A percentile compares a stretch with the other conserved stretches of the same genome.
Evolutionary conservation across 2,113 vertebrate species (phyloP).

Genomic region (Rhombomys opimus): DNA sequence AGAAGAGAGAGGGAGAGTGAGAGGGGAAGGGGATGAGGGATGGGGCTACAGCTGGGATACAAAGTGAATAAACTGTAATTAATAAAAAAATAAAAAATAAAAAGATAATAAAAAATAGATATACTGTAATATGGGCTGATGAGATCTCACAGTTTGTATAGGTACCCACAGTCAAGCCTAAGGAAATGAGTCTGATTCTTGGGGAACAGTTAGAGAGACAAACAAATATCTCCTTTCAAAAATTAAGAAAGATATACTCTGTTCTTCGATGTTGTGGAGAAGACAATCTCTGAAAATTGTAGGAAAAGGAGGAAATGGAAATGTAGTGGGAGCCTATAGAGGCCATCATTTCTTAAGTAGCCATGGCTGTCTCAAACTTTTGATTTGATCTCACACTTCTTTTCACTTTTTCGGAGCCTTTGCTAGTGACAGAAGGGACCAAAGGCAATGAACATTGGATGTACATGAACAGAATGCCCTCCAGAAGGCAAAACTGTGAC

Average conservation of each 20-base stretch:
- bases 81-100: too few relatives aligned
- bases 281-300: neutral
- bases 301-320: neutral
- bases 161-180: neutral
- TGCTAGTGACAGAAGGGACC: slow-evolving; percentile 17
- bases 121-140: neutral
- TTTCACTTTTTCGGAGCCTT: slow-evolving; percentile 10
- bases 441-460: neutral
- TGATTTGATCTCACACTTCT: neutral
- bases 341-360: neutral
- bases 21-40: too few relatives aligned
- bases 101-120: neutral
- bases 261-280: neutral
- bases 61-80: too few relatives aligned
- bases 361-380: neutral
- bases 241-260: neutral
- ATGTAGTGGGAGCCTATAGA: neutral
- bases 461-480: neutral
- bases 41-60: too few relatives aligned
- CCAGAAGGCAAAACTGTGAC: neutral
- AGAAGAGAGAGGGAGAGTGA: too few relatives aligned
- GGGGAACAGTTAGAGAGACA: neutral
- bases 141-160: neutral
- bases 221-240: neutral
- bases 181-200: neutral